phyloP scores from a whole-genome alignment of 1,140 invertebrate species.

The Lepidurus apus region DNA sequence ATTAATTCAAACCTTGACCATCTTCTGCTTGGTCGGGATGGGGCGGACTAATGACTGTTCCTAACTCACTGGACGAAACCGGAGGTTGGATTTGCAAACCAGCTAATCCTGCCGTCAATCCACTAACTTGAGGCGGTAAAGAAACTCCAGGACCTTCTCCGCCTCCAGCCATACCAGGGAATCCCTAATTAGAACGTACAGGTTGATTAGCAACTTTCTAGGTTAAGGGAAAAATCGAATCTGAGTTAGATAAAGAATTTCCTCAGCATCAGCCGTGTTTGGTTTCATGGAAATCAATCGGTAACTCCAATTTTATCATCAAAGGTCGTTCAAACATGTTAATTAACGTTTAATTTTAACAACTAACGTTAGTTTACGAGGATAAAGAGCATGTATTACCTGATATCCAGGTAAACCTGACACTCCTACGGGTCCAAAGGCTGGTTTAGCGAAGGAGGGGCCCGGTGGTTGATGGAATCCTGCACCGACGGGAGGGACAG shows the following conservation, averaged over 20 bases:
- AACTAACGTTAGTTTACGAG: not conserved
- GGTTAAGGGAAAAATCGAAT: not conserved
- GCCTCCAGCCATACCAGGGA: not conserved
- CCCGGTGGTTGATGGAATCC: conserved; percentile 27
- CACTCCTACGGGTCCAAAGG: conserved; percentile 30
- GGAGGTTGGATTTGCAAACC: conserved; percentile 3
- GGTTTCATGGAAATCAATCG: conserved; percentile 19
- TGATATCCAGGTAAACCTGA: conserved; percentile 14
- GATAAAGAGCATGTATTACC: not conserved
- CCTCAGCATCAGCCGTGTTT: not conserved
- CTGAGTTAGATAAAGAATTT: not conserved
- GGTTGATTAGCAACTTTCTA: not conserved
- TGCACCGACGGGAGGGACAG: conserved; percentile 43
- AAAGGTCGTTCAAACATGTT: not conserved
- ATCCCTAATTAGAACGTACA: not conserved
- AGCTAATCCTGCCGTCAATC: not conserved
- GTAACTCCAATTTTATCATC: conserved; percentile 15
- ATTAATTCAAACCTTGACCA: conserved; percentile 30
- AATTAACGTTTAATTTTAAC: not conserved
- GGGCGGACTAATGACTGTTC: not conserved
- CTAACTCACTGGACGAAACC: conserved; percentile 5
- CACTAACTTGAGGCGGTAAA: conserved; percentile 7
- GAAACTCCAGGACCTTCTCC: not conserved
- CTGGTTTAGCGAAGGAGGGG: conserved; percentile 17
- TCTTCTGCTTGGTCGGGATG: conserved; percentile 33